These are phyloP conservation scores for Polyommatus iphigenia DNA, from an alignment of 2,888 invertebrate genomes.

Conservation along the genomic window DNA sequence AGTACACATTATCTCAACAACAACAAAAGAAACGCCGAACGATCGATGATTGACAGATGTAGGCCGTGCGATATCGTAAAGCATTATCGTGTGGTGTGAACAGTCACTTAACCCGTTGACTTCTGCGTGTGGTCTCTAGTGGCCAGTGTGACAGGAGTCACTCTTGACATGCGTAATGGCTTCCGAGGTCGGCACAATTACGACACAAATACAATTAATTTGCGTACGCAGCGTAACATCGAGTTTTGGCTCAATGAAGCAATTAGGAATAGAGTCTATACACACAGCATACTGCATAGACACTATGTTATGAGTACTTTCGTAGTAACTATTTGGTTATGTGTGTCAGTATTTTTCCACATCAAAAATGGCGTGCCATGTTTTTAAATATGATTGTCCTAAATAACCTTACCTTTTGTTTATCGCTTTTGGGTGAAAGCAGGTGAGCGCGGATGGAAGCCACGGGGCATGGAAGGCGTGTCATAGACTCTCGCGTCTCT, in stretches of 20 bases:
- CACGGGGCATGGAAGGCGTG: too few species aligned
- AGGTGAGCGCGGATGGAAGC: too few species aligned
- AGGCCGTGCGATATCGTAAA: constrained; percentile 6
- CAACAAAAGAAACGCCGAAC: constrained; percentile 18
- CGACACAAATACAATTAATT: constrained; percentile 20
- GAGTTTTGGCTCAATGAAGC: background rate
- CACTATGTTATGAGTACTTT: too few species aligned
- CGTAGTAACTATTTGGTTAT: too few species aligned
- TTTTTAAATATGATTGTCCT: too few species aligned
- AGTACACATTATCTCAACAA: background rate
- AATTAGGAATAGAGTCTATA: background rate
- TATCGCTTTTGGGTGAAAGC: too few species aligned
- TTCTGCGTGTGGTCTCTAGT: constrained; percentile 66
- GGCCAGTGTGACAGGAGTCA: constrained; percentile 51
- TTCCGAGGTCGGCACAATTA: constrained; percentile 51
- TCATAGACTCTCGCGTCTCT: too few species aligned
- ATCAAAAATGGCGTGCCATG: too few species aligned
- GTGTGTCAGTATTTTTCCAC: too few species aligned
- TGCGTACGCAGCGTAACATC: background rate
- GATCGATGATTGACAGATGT: constrained; percentile 8
- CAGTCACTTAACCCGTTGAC: constrained; percentile 59
- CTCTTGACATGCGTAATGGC: constrained; percentile 55
- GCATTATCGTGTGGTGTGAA: constrained; percentile 32
- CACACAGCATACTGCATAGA: too few species aligned
- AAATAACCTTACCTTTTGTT: too few species aligned